Base-by-base conservation (phyloP, 2,113 vertebrate species). In the Anguilla rostrata region DNA sequence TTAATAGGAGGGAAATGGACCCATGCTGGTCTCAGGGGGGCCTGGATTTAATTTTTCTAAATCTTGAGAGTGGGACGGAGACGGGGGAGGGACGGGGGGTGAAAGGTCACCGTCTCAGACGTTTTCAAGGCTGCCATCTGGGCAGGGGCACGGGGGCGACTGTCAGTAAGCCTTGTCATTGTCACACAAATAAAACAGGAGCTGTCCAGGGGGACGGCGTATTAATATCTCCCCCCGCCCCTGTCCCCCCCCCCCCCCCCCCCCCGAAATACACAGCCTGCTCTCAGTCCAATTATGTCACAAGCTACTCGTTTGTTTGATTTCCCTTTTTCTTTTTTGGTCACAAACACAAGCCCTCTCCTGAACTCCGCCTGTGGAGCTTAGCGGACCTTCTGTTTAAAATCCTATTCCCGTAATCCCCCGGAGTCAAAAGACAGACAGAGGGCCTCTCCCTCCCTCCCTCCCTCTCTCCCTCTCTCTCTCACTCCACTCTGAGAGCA, bases 61-160 rank as follows among this genome's bases (percentile, higher is more conserved):
- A 93, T 92, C 90, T 86, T 81, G 90, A 87, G 78, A 78, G 63
- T 79, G 86, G 40, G 90, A 53, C 86, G 7, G 20, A 1, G 34
- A 34, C 34, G 40, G 34, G 46, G 22, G 29, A 57, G 60, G 39
- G 43, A 43, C n/a, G 41, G 82, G 41, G 14, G 49, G 40, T 15
- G 41, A 80, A 87, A 87, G 85, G 83, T 81, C 86, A 78, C 39
- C 86, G 90, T 91, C 91, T 29, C 87, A 91, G 88, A 91, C 87
- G 91, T 88, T 93, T 94, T 91, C 90, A 92, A 93, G 90, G 91
- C 85, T 91, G 87, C 93, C 93, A 94, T 95, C 92, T 94, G 94
- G 88, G 81, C 84, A 3, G 83, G 82, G 84, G 15, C 34, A 90
- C 40, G 85, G 86, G 85, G 87, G 83, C 90, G 86, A 89, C 81